Evolutionary conservation across 2,888 invertebrate genomes (phyloP).

Genomic region (Myopa tessellatipennis): DNA sequence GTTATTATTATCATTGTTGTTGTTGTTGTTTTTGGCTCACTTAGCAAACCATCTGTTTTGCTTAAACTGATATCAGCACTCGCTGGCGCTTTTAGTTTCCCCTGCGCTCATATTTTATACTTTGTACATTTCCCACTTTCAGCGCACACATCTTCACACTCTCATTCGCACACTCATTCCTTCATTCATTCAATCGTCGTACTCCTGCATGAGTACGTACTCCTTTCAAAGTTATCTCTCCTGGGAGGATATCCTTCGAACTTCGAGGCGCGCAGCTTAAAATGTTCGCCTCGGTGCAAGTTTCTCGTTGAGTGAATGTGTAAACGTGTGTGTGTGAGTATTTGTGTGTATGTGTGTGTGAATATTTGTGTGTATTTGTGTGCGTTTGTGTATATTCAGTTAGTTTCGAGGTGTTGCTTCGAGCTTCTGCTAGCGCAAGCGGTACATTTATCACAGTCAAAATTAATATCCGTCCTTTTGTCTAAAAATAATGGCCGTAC

Average conservation of each 20-base stretch:
- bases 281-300: not conserved
- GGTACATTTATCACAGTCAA: constrained; percentile 32
- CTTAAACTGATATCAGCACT: too few species aligned
- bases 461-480: constrained; percentile 31
- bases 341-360: not conserved
- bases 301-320: not conserved
- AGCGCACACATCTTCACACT: not conserved
- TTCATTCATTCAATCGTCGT: not conserved
- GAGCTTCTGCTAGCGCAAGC: not conserved
- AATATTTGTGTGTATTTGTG: not conserved
- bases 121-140: too few species aligned
- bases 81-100: too few species aligned
- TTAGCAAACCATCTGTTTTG: too few species aligned
- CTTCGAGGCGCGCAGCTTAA: not conserved
- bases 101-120: too few species aligned
- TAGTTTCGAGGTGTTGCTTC: not conserved
- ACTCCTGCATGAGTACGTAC: too few species aligned
- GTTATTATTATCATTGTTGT: too few species aligned
- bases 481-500: constrained; percentile 15
- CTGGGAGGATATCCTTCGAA: not conserved
- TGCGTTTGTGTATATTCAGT: not conserved
- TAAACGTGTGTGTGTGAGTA: not conserved
- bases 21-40: too few species aligned
- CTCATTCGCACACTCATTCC: not conserved
- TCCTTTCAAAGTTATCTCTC: too few species aligned